phyloP scores from a whole-genome alignment of 2,113 vertebrate species.

The Rhinolophus ferrumequinum region DNA sequence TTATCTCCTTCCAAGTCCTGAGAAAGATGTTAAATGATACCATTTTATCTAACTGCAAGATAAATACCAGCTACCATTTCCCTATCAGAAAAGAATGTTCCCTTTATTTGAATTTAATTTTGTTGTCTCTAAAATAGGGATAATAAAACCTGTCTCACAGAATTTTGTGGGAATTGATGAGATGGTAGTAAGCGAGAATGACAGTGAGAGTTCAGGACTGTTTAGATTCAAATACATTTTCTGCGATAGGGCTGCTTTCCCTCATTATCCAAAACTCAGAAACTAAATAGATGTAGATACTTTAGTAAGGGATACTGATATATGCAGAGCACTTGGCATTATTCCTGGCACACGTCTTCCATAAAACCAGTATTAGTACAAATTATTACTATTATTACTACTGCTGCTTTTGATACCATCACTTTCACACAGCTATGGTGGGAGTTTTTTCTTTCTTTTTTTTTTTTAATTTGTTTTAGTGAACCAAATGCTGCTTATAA shows the following conservation, averaged over 20 bases:
- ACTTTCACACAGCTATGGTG: background rate
- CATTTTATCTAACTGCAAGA: background rate
- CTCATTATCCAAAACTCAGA: background rate
- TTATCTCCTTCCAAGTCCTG: background rate
- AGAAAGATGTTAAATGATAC: background rate
- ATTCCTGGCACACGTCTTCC: background rate
- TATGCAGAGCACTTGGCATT: background rate
- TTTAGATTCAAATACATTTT: background rate
- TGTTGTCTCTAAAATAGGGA: background rate
- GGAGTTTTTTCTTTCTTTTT: background rate
- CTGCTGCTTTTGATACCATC: background rate
- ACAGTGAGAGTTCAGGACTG: background rate
- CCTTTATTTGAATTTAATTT: background rate
- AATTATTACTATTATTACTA: rapidly evolving
- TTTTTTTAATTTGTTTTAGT: background rate
- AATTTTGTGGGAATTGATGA: background rate
- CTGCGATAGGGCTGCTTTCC: background rate
- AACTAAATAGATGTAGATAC: background rate
- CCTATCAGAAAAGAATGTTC: background rate
- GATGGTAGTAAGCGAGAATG: background rate
- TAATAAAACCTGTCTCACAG: background rate
- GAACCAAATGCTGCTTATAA: background rate
- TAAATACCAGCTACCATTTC: background rate
- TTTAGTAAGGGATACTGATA: background rate
- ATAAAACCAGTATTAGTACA: rapidly evolving